Evolutionary conservation across 2,797 vertebrate genomes (phyloP).

Genomic region (Alauda arvensis): DNA sequence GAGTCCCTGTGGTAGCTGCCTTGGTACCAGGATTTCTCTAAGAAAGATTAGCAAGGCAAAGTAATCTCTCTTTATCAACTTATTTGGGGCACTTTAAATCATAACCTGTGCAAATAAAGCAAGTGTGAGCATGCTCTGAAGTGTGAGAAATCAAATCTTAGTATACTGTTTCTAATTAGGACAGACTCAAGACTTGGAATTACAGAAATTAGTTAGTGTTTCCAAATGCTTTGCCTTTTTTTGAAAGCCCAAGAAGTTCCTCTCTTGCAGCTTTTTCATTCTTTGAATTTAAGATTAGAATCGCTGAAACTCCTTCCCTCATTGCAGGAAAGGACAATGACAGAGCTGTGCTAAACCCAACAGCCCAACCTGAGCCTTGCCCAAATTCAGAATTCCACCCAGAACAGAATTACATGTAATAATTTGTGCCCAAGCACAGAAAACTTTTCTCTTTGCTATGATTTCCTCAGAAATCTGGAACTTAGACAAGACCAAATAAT

Average conservation of each 20-base stretch:
- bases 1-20: background rate
- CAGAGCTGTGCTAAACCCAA: background rate
- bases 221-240: background rate
- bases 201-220: background rate
- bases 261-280: background rate
- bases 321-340: accelerated
- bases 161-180: background rate
- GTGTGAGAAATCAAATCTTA: background rate
- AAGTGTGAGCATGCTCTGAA: background rate
- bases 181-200: background rate
- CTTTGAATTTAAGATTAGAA: background rate
- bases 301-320: background rate
- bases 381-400: background rate
- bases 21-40: background rate
- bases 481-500: background rate
- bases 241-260: background rate
- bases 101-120: background rate
- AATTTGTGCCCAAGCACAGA: background rate
- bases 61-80: background rate
- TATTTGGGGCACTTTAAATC: background rate
- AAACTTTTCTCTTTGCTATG: background rate
- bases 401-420: background rate
- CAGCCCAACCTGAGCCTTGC: background rate
- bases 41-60: background rate
- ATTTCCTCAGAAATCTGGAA: background rate